Evolutionary conservation across 2,797 vertebrate genomes (phyloP), one percentile per base, ranked within the genome.

Genomic region (Acipenser oxyrinchus): DNA sequence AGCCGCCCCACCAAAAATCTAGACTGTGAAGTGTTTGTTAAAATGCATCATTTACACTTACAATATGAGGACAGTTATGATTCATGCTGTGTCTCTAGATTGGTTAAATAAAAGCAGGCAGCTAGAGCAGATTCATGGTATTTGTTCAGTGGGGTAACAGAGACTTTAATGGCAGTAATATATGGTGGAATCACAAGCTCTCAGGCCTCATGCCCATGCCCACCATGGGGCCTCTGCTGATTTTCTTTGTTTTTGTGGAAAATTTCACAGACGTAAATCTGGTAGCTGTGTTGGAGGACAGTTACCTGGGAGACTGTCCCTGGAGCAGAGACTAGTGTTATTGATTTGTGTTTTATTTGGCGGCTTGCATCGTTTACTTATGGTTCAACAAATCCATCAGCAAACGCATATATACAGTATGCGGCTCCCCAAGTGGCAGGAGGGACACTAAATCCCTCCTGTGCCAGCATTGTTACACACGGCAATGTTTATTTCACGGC

Each of bases 261-360:
- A 48, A 68, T 52, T 11, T 53, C n/a, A 51, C 51, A 59, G 66
- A 61, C 59, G 58, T 77, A 77, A 77, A 77, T 77, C 74, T 70
- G 73, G 72, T 73, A 60, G 68, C 61, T 69, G 51, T 69, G 69
- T 68, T 71, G 71, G 62, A 68, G 58, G 63, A 50, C 62, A 66
- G 63, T 53, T 65, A 72, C 73, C 72, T 74, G 63, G 64, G 68
- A 65, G 66, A 62, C 61, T 60, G 65, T 58, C 55, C 11, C 55
- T 13, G 13, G 9, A 8, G 9, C 12, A n/a, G 55, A n/a, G 12
- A 58, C 11, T 10, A n/a, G 9, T 58, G 55, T 58, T n/a, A 58
- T 60, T 57, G 71, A 72, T 69, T 66, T 62, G 60, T 69, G 67
- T 72, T 65, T 70, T 72, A 60, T 70, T 73, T 74, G 66, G 67